phyloP scores from a whole-genome alignment of 1,140 invertebrate species.

The Archegozetes longisetosus region DNA sequence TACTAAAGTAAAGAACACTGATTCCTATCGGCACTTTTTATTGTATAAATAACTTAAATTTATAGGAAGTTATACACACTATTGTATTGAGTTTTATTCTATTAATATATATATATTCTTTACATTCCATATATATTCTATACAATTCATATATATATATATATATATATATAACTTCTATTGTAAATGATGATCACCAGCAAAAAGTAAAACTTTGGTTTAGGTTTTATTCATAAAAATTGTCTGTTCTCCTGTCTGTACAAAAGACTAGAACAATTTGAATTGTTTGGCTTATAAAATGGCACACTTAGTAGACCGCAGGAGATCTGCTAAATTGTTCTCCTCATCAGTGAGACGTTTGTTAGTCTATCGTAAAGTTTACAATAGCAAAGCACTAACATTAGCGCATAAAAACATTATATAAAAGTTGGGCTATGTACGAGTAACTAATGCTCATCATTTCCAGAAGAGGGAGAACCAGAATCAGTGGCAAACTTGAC shows the following conservation, averaged over 20 bases:
- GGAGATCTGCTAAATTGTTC: neutral
- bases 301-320: neutral
- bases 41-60: neutral
- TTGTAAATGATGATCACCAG: neutral
- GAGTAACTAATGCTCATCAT: neutral
- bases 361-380: neutral
- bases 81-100: too few species aligned
- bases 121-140: neutral
- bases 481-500: neutral
- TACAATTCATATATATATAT: neutral
- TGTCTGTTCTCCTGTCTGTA: too few species aligned
- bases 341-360: neutral
- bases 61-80: too few species aligned
- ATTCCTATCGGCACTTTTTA: too few species aligned
- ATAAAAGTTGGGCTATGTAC: too few species aligned
- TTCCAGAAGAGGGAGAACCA: neutral
- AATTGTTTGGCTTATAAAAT: too few species aligned
- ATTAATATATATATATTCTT: neutral
- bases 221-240: too few species aligned
- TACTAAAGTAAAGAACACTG: neutral
- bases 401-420: neutral
- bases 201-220: neutral
- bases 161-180: neutral
- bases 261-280: too few species aligned
- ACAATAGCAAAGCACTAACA: neutral